Conservation (phyloP, 2,888 invertebrate genomes). For the Campoletis raptor region DNA sequence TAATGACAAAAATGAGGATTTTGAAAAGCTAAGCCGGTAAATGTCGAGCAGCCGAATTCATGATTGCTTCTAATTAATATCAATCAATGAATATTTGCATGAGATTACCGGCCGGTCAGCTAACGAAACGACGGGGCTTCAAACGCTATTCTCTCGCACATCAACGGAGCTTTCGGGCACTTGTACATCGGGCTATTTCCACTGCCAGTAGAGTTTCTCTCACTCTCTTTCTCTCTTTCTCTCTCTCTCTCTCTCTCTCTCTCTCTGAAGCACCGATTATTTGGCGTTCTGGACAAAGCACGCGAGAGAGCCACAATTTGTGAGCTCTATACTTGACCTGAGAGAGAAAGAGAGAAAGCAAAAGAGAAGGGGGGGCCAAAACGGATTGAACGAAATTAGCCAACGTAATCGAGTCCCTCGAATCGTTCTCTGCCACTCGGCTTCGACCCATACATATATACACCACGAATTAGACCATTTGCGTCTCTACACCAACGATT, state of each 20-base stretch:
- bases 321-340: conserved; percentile 63
- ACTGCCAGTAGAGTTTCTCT: background rate
- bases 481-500: conserved; percentile 41
- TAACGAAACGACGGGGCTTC: conserved; percentile 62
- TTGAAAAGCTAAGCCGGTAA: conserved; percentile 27
- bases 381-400: conserved; percentile 71
- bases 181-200: conserved; percentile 28
- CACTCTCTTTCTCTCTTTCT: conserved; percentile 15
- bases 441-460: conserved; percentile 18
- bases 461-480: conserved; percentile 50
- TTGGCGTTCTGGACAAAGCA: conserved; percentile 54
- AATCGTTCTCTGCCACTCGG: conserved; percentile 40
- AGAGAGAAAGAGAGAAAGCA: conserved; percentile 32
- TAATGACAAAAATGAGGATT: conserved; percentile 12
- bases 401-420: conserved; percentile 72
- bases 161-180: conserved; percentile 29
- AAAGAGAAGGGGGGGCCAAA: conserved; percentile 24
- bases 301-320: conserved; percentile 65
- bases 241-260: conserved; percentile 3
- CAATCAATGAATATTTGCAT: conserved; percentile 73
- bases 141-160: conserved; percentile 42
- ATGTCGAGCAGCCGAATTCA: conserved; percentile 21
- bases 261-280: conserved; percentile 24
- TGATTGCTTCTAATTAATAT: conserved; percentile 74
- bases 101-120: conserved; percentile 68